Conservation (phyloP, 37 sponge, comb jelly and placozoan species). For the Chondrosia reniformis region DNA sequence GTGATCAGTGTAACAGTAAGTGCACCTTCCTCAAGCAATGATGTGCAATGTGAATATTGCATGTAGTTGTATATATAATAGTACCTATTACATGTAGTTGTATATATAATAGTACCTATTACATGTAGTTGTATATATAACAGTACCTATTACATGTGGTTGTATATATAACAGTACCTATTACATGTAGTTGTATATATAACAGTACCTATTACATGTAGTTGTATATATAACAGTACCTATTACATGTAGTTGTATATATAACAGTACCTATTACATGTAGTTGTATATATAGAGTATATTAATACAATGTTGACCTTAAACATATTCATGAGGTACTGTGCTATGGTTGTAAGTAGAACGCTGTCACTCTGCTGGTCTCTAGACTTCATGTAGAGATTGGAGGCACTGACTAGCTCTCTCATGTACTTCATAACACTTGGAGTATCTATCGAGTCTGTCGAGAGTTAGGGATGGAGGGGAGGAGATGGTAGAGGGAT, state of each 20-base stretch:
- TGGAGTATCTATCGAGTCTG: constrained; percentile 89
- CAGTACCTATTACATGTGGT: background rate
- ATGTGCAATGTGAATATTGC: background rate
- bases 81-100: background rate
- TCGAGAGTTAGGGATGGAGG: background rate
- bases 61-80: background rate
- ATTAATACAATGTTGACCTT: constrained; percentile 2
- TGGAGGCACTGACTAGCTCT: constrained; percentile 54
- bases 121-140: background rate
- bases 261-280: background rate
- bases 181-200: background rate
- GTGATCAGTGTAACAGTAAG: background rate
- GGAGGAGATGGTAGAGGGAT: background rate
- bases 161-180: background rate
- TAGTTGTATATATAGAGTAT: background rate
- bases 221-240: background rate
- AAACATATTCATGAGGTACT: background rate
- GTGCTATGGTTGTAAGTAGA: constrained; percentile 39
- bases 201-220: background rate
- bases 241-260: background rate
- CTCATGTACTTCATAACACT: constrained; percentile 61
- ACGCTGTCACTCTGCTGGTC: constrained; percentile 19
- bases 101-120: background rate
- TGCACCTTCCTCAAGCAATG: background rate
- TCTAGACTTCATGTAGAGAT: constrained; percentile 54